Conservation (phyloP, 2,797 vertebrate genomes). For the Danio albolineatus region DNA sequence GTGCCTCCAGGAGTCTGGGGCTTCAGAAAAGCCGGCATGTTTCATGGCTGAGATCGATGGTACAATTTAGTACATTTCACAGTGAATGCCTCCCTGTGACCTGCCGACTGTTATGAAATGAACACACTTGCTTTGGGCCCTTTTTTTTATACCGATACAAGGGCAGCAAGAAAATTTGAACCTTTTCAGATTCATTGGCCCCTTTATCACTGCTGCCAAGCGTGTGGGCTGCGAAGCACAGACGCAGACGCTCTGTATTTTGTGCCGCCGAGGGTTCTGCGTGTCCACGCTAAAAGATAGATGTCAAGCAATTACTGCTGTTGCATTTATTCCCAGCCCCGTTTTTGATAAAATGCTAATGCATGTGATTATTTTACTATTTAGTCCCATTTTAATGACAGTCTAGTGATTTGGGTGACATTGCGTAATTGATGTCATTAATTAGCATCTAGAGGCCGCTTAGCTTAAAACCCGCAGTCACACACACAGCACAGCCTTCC, state of each 20-base stretch:
- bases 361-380: slow-evolving; percentile 61
- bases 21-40: slow-evolving; percentile 75
- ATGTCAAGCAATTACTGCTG: slow-evolving; percentile 54
- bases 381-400: slow-evolving; percentile 65
- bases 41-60: slow-evolving; percentile 81
- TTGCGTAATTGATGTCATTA: slow-evolving; percentile 63
- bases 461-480: slow-evolving; percentile 52
- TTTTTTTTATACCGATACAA: slow-evolving; percentile 62
- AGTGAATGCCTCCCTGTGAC: slow-evolving; percentile 82
- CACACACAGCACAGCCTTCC: slow-evolving; percentile 25
- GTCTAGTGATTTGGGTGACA: slow-evolving; percentile 62
- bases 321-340: slow-evolving; percentile 51
- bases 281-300: slow-evolving; percentile 37
- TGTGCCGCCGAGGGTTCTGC: slow-evolving; percentile 30
- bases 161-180: slow-evolving; percentile 79
- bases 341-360: slow-evolving; percentile 61
- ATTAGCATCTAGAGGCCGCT: slow-evolving; percentile 58
- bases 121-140: slow-evolving; percentile 77
- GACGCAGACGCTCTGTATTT: slow-evolving; percentile 69
- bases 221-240: slow-evolving; percentile 76
- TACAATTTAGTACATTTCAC: slow-evolving; percentile 80
- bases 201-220: slow-evolving; percentile 80
- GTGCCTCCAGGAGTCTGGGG: slow-evolving; percentile 71
- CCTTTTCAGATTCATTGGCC: slow-evolving; percentile 80
- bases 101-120: slow-evolving; percentile 79